phyloP scores from a whole-genome alignment of 1,140 invertebrate species.

The Drusus annulatus region DNA sequence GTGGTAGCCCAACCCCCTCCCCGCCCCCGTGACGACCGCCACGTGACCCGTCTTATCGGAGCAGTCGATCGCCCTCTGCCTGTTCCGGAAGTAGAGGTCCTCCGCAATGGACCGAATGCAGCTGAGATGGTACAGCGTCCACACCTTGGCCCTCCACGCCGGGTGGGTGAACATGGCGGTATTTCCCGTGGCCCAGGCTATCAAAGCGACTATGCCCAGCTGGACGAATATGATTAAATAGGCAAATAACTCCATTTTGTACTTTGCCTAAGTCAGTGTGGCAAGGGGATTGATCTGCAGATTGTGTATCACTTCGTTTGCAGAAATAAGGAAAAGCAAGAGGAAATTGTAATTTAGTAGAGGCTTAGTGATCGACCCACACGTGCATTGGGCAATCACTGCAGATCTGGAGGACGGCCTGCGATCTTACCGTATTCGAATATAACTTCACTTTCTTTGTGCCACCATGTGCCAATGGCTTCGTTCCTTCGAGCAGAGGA shows the following conservation, averaged over 20 bases:
- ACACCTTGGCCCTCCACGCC: not conserved
- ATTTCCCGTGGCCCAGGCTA: not conserved
- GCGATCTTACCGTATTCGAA: no score
- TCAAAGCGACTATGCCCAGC: not conserved
- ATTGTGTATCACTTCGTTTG: no score
- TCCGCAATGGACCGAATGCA: not conserved
- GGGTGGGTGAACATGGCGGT: not conserved
- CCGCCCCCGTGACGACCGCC: constrained; percentile 91
- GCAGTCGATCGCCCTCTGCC: not conserved
- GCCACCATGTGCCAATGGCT: no score
- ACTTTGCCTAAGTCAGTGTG: no score
- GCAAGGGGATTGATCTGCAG: no score
- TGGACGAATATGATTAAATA: not conserved
- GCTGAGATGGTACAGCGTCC: not conserved
- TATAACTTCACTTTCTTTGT: no score
- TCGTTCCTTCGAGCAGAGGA: no score
- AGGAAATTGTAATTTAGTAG: no score
- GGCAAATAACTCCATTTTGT: not conserved
- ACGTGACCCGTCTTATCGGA: constrained; percentile 71
- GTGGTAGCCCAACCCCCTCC: constrained; percentile 86
- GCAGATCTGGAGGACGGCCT: no score
- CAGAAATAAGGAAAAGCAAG: no score
- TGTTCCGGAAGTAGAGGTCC: not conserved
- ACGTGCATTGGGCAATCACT: no score
- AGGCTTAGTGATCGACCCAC: no score